phyloP scores from a whole-genome alignment of 2,113 vertebrate genomes.

The Pomatostomus ruficeps region DNA sequence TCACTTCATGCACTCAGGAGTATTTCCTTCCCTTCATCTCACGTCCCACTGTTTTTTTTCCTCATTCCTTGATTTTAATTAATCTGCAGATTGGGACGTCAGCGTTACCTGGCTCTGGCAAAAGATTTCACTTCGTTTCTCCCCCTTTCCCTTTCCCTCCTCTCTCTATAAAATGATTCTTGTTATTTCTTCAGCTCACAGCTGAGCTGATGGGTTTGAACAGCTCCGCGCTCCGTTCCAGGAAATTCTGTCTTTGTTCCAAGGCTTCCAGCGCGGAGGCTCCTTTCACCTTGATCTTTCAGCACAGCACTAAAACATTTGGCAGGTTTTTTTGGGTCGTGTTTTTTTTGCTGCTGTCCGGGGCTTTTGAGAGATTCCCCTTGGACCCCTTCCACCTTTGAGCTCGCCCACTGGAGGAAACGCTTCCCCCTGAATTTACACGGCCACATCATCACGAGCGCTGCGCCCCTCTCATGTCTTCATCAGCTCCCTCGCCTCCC shows the following conservation, averaged over 20 bases:
- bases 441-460: background rate
- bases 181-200: background rate
- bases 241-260: conserved; percentile 42
- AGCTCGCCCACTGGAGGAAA: conserved; percentile 4
- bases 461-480: background rate
- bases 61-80: background rate
- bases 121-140: background rate
- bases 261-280: background rate
- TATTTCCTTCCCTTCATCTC: background rate
- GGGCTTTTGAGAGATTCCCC: conserved; percentile 39
- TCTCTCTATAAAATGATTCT: background rate
- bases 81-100: background rate
- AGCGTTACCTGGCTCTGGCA: background rate
- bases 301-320: conserved; percentile 34
- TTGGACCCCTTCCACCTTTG: conserved; percentile 28
- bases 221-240: background rate
- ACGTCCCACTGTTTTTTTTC: background rate
- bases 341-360: conserved; percentile 38
- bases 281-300: conserved; percentile 57
- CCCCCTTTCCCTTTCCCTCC: background rate
- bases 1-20: background rate
- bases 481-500: background rate
- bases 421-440: background rate
- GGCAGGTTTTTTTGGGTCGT: background rate
- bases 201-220: conserved; percentile 13